phyloP scores from a whole-genome alignment of 2,888 invertebrate species.

The Brachypalpus laphriformis region DNA sequence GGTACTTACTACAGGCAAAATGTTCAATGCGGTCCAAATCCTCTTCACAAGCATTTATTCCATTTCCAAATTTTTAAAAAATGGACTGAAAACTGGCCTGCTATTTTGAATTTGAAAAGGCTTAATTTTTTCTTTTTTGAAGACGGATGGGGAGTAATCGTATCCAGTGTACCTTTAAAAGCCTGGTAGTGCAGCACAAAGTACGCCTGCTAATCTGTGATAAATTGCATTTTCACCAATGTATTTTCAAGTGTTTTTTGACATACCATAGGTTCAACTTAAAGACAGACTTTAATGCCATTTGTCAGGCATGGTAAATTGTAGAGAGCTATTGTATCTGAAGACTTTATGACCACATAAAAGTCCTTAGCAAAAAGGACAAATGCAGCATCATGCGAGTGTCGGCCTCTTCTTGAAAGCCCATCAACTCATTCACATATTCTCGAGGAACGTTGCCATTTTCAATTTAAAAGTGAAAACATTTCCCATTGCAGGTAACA shows the following conservation, averaged over 20 bases:
- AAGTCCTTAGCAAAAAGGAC: neutral
- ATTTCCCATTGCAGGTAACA: neutral
- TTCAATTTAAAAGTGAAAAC: no score
- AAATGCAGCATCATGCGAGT: conserved; percentile 2
- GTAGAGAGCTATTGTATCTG: no score
- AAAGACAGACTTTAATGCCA: no score
- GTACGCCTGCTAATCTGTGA: neutral
- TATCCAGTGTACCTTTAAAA: neutral
- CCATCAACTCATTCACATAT: neutral
- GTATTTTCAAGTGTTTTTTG: neutral
- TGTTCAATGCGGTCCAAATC: neutral
- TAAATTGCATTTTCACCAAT: neutral
- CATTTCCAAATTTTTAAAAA: neutral
- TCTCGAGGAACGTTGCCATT: neutral
- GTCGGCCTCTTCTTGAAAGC: neutral
- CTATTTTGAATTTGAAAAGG: neutral
- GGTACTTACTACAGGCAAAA: neutral
- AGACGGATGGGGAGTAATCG: neutral
- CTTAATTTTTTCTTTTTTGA: conserved; percentile 1
- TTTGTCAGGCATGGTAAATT: no score
- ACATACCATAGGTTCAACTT: no score
- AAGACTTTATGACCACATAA: no score
- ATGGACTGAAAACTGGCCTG: neutral
- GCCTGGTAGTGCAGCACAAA: neutral
- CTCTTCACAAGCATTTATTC: neutral